Evolutionary conservation across 2,888 invertebrate genomes (phyloP).

Genomic region (Griposia aprilina): DNA sequence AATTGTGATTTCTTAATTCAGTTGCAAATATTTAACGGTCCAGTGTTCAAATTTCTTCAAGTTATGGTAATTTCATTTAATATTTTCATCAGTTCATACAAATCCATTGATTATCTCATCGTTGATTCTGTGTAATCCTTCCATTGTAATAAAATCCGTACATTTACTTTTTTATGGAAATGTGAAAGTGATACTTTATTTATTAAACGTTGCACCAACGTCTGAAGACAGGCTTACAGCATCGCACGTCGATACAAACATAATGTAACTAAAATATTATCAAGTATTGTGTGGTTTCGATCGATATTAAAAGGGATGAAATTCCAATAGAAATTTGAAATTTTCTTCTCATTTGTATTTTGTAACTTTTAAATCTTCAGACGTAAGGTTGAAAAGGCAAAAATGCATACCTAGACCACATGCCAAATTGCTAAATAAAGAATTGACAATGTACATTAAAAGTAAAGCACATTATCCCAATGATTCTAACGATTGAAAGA

Average conservation of each 20-base stretch:
- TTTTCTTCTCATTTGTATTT: not conserved
- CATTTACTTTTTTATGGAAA: conserved; percentile 45
- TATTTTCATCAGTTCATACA: conserved; percentile 16
- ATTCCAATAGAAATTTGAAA: not conserved
- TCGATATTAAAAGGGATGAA: too few relatives aligned
- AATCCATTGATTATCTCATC: conserved; percentile 28
- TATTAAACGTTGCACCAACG: conserved; percentile 19
- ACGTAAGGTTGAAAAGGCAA: not conserved
- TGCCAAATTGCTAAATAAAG: not conserved
- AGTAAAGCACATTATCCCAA: not conserved
- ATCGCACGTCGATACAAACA: not conserved
- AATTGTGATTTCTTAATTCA: too few relatives aligned
- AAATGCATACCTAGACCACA: not conserved
- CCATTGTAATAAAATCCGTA: conserved; percentile 38
- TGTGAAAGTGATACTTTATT: conserved; percentile 52
- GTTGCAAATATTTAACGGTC: not conserved
- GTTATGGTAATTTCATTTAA: conserved; percentile 3
- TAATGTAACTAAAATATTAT: not conserved
- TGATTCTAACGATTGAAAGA: not conserved
- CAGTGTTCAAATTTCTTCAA: not conserved
- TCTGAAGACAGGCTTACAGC: conserved; percentile 16
- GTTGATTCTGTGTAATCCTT: conserved; percentile 9
- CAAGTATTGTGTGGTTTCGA: not conserved
- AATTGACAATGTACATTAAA: not conserved
- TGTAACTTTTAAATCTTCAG: not conserved